Evolutionary conservation across 2,797 vertebrate species (phyloP).

Genomic region (Peromyscus eremicus): DNA sequence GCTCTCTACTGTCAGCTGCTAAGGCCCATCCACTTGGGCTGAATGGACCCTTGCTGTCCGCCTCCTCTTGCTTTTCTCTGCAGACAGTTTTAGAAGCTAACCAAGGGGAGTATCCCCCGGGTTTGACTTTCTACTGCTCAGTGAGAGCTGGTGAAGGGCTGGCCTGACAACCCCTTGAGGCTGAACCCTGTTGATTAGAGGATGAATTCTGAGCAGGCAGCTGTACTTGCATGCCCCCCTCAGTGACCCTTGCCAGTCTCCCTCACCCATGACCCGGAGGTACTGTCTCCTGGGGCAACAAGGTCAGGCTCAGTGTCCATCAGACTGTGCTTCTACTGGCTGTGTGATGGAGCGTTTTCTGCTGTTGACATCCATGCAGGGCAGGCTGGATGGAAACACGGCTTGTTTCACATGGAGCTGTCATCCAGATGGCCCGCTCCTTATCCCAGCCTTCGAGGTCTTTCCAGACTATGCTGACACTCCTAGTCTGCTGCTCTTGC

Average conservation of each 20-base stretch:
- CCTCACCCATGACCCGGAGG: slow-evolving; percentile 75
- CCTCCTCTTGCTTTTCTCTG: slow-evolving; percentile 73
- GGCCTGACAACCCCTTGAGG: slow-evolving; percentile 74
- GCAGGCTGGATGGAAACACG: slow-evolving; percentile 21
- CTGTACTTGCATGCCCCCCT: slow-evolving; percentile 56
- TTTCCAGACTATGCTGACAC: neutral
- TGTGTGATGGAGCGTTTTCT: slow-evolving; percentile 80
- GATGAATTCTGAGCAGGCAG: slow-evolving; percentile 76
- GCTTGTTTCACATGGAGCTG: slow-evolving; percentile 76
- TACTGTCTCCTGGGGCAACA: slow-evolving; percentile 75
- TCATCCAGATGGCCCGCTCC: slow-evolving; percentile 65
- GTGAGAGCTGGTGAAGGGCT: slow-evolving; percentile 61
- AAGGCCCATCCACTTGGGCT: slow-evolving; percentile 40
- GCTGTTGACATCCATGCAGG: slow-evolving; percentile 68
- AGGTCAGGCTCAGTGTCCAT: slow-evolving; percentile 79
- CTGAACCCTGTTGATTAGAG: slow-evolving; percentile 81
- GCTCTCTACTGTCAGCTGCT: slow-evolving; percentile 62
- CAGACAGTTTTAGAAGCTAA: slow-evolving; percentile 69
- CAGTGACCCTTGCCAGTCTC: slow-evolving; percentile 77
- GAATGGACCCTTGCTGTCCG: slow-evolving; percentile 62
- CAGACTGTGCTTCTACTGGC: slow-evolving; percentile 72
- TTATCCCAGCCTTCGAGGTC: slow-evolving; percentile 21
- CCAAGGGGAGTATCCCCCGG: slow-evolving; percentile 20
- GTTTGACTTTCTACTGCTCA: slow-evolving; percentile 75
- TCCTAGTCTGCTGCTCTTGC: slow-evolving; percentile 16